Evolutionary conservation across 1,140 invertebrate species (phyloP).

Genomic region (Aradophagus sp.): DNA sequence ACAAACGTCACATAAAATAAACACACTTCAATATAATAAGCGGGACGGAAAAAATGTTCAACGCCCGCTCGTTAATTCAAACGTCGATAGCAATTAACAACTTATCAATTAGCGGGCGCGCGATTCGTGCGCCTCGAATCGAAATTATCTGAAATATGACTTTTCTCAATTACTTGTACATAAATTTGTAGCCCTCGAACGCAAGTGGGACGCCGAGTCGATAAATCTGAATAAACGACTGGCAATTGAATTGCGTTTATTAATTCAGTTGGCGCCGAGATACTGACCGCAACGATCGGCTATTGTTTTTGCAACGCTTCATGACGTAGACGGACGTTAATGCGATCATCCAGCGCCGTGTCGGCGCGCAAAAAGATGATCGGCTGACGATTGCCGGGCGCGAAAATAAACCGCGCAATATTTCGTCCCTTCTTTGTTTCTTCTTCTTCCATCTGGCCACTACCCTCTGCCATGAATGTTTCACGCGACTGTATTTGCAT

Average conservation of each 20-base stretch:
- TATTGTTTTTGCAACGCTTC: slow-evolving; percentile 4
- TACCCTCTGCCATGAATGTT: no score
- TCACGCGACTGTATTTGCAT: no score
- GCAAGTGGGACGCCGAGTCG: slow-evolving; percentile 7
- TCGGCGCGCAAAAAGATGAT: no score
- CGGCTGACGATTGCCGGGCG: no score
- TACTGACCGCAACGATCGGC: neutral
- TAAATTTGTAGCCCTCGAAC: slow-evolving; percentile 10
- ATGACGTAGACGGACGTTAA: no score
- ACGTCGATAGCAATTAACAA: no score
- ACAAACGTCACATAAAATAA: no score
- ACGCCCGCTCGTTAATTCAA: slow-evolving; percentile 4
- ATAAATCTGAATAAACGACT: slow-evolving; percentile 12
- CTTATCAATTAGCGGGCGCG: slow-evolving; percentile 13
- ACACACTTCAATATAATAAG: no score
- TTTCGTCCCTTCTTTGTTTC: no score
- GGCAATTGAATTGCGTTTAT: slow-evolving; percentile 14
- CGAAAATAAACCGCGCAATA: no score
- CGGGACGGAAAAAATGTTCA: slow-evolving; percentile 3
- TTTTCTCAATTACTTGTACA: slow-evolving; percentile 20
- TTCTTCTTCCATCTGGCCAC: no score
- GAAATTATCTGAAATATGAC: slow-evolving; percentile 20
- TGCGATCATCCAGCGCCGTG: no score
- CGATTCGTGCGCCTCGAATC: neutral
- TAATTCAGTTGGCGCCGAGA: slow-evolving; percentile 9